Conservation (phyloP, 2,888 invertebrate genomes). For the Meiosimyza decipiens region DNA sequence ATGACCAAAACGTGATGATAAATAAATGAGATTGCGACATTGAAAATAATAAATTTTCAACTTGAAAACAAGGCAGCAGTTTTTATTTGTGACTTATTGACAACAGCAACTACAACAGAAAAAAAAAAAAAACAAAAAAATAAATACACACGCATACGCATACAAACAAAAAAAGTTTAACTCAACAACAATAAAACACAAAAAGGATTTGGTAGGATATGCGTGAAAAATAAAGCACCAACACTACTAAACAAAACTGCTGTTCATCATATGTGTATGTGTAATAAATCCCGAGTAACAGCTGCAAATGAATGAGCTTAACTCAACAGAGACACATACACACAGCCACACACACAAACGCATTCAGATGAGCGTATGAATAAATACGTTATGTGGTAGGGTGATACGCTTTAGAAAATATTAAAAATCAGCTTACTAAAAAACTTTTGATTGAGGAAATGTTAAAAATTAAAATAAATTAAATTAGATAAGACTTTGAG, state of each 20-base stretch:
- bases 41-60: constrained; percentile 44
- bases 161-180: not conserved
- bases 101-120: too few relatives aligned
- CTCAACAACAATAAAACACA: not conserved
- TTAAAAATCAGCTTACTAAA: too few relatives aligned
- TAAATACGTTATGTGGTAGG: not conserved
- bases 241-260: not conserved
- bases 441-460: too few relatives aligned
- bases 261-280: not conserved
- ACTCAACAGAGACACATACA: constrained; percentile 23
- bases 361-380: constrained; percentile 1
- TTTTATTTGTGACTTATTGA: constrained; percentile 14
- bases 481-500: too few relatives aligned
- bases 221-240: not conserved
- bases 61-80: not conserved
- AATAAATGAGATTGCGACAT: constrained; percentile 38
- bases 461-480: too few relatives aligned
- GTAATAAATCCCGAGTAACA: constrained; percentile 34
- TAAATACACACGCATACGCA: not conserved
- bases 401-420: too few relatives aligned
- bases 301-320: constrained; percentile 37
- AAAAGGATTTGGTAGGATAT: constrained; percentile 27
- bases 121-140: too few relatives aligned
- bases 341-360: constrained; percentile 18
- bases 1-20: constrained; percentile 40